Evolutionary conservation across 2,888 invertebrate genomes (phyloP).

Genomic region (Herminia tarsipennalis): DNA sequence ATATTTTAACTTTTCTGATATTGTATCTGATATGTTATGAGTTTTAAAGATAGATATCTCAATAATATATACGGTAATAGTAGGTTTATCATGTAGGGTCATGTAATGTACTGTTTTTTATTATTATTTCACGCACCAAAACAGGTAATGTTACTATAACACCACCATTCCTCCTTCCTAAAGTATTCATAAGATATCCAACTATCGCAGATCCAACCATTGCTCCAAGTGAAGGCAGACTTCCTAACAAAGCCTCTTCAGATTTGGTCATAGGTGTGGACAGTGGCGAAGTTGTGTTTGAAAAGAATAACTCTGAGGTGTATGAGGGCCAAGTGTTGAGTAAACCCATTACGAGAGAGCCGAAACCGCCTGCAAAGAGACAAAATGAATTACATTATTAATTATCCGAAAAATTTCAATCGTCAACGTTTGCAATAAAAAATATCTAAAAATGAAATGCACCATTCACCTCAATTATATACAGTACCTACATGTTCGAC

Average conservation of each 20-base stretch:
- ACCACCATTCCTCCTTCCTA: slow-evolving; percentile 58
- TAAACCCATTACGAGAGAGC: slow-evolving; percentile 47
- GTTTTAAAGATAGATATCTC: too few species aligned
- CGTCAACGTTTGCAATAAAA: not conserved
- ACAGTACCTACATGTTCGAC: too few species aligned
- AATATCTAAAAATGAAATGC: too few species aligned
- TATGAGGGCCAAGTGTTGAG: slow-evolving; percentile 69
- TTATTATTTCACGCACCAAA: slow-evolving; percentile 56
- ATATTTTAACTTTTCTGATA: too few species aligned
- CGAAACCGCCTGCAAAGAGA: slow-evolving; percentile 12
- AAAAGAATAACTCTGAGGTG: slow-evolving; percentile 57
- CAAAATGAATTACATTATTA: not conserved
- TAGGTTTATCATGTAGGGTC: too few species aligned
- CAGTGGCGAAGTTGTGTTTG: slow-evolving; percentile 56
- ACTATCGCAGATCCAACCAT: slow-evolving; percentile 53
- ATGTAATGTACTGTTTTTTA: too few species aligned
- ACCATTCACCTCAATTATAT: too few species aligned
- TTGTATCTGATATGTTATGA: too few species aligned
- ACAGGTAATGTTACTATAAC: slow-evolving; percentile 78
- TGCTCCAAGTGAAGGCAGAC: slow-evolving; percentile 62
- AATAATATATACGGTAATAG: too few species aligned
- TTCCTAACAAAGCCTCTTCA: slow-evolving; percentile 60
- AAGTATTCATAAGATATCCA: slow-evolving; percentile 51
- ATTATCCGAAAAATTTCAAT: too few species aligned
- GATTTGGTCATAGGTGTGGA: slow-evolving; percentile 55